phyloP scores from a whole-genome alignment of 2,888 invertebrate species.

The Drosophila yooni region DNA sequence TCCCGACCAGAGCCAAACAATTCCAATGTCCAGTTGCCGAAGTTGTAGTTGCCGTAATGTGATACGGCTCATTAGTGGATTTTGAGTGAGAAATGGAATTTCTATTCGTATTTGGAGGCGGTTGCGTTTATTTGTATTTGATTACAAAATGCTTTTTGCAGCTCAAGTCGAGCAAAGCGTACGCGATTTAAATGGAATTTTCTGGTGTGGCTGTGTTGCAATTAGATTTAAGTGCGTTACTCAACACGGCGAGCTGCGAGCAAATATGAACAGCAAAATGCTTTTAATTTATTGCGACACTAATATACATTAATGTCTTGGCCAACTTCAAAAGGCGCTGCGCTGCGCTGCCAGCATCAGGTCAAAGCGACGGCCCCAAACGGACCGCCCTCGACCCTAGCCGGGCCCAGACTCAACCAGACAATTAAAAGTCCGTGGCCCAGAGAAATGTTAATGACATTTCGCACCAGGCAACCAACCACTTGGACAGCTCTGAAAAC shows the following conservation, averaged over 20 bases:
- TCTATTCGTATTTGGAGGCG: constrained; percentile 13
- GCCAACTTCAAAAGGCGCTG: constrained; percentile 62
- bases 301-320: constrained; percentile 79
- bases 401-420: constrained; percentile 34
- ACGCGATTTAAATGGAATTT: constrained; percentile 58
- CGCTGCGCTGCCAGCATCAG: constrained; percentile 23
- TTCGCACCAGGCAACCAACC: constrained; percentile 63
- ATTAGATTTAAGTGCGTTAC: constrained; percentile 75
- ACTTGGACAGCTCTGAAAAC: constrained; percentile 41
- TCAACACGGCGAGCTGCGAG: constrained; percentile 22
- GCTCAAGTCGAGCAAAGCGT: constrained; percentile 18
- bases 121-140: constrained; percentile 51
- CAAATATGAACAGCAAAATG: constrained; percentile 81
- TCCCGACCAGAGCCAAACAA: no score
- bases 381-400: background rate
- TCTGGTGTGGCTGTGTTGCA: constrained; percentile 45
- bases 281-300: constrained; percentile 81
- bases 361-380: constrained; percentile 31
- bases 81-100: constrained; percentile 10
- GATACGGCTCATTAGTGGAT: constrained; percentile 73
- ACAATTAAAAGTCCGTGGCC: constrained; percentile 80
- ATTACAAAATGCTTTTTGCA: constrained; percentile 58
- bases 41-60: constrained; percentile 57
- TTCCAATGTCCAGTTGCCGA: constrained; percentile 28
- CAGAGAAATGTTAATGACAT: constrained; percentile 80